Evolutionary conservation across 2,797 vertebrate genomes (phyloP).

Genomic region (Epinephelus malabaricus): DNA sequence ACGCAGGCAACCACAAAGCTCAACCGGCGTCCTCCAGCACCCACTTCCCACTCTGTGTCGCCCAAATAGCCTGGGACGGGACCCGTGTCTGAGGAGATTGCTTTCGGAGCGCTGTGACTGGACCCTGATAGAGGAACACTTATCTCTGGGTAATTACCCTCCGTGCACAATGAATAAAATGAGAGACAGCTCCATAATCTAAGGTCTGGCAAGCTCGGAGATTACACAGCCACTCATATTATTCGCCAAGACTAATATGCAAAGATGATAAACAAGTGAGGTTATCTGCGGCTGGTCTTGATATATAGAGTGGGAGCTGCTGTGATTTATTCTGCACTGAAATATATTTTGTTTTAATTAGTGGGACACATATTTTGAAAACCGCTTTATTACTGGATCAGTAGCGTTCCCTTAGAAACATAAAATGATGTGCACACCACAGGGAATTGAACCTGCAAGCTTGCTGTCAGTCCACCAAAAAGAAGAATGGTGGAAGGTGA

Average conservation of each 20-base stretch:
- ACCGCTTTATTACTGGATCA: constrained; percentile 42
- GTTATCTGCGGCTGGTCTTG: constrained; percentile 71
- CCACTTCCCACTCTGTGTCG: constrained; percentile 55
- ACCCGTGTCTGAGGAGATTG: constrained; percentile 78
- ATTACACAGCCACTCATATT: constrained; percentile 76
- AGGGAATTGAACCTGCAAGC: constrained; percentile 39
- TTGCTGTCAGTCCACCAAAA: constrained; percentile 30
- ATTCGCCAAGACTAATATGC: constrained; percentile 76
- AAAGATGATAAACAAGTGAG: constrained; percentile 79
- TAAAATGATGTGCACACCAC: constrained; percentile 33
- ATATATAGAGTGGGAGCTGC: constrained; percentile 64
- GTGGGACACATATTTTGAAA: constrained; percentile 58
- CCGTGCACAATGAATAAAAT: constrained; percentile 84
- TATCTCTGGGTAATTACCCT: constrained; percentile 86
- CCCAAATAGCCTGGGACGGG: constrained; percentile 77
- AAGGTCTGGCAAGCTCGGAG: constrained; percentile 77
- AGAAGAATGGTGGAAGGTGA: constrained; percentile 58
- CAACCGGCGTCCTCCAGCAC: constrained; percentile 38
- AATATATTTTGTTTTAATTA: constrained; percentile 78
- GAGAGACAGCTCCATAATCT: constrained; percentile 84
- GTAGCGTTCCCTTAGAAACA: constrained; percentile 48
- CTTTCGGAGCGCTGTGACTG: constrained; percentile 68
- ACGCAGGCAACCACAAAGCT: constrained; percentile 79
- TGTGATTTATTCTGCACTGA: constrained; percentile 65
- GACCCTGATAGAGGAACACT: constrained; percentile 76